Evolutionary conservation across 1,140 invertebrate species (phyloP), one percentile per base, ranked within the genome.

Genomic region (Oreohelix idahoensis): DNA sequence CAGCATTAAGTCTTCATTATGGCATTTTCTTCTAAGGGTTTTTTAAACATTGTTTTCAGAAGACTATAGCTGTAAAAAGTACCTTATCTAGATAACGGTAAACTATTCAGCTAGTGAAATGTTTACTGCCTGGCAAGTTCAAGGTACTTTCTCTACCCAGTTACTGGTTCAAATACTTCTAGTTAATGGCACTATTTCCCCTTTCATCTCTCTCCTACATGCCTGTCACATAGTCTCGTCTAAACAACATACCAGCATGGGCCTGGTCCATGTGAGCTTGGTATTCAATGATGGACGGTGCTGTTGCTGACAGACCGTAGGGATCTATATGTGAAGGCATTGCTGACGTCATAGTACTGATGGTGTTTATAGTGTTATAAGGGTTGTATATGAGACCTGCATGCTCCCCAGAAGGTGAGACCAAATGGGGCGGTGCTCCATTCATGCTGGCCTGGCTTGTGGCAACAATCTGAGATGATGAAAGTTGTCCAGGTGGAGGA

Each of bases 191-290:
- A 45, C 42, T 8, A 45, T 8, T 45, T 15, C 15, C 5, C 42
- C 15, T 45, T 10, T 58, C 4, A 23, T 58, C 26, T 58, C 10
- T 71, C 10, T 8, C 69, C 36, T 42, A 81, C 69, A 81, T 81
- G 0, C 79, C 79, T 29, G 79, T 81, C 17, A 81, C 35, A 73
- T 35, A 81, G 42, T 73, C 78, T 79, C 83, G 84, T 84, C 85
- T 73, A 26, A 88, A 51, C 69, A 88, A 91, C 90, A 91, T 91
- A 91, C 90, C 90, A 42, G 79, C 87, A 63, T 84, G 87, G 53
- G 86, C 86, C 66, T 89, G 89, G 35, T 91, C 90, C 32, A 89
- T 45, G 32, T 84, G 74, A 1, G 87, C 84, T 0, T 88, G 89
- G 81, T 91, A 90, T 79, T 90, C 89, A 32, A 91, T 77, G 74